Conservation (phyloP, 2,797 vertebrate species). For the Apogon hyalosoma region DNA sequence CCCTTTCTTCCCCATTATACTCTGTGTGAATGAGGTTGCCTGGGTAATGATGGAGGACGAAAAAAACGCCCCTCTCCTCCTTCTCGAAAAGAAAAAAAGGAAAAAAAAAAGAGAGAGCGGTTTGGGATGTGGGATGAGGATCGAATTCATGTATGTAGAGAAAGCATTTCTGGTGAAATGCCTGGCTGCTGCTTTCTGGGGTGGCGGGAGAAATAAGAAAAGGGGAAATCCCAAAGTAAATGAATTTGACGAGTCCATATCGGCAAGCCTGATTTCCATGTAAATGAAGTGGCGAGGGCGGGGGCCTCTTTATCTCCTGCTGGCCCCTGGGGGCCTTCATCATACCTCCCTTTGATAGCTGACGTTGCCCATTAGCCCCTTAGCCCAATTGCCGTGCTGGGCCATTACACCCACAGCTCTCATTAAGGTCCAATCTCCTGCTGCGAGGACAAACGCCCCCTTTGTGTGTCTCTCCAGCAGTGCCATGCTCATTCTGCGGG, state of each 20-base stretch:
- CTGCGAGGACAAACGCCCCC: constrained; percentile 81
- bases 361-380: constrained; percentile 78
- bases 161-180: constrained; percentile 75
- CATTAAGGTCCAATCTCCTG: constrained; percentile 80
- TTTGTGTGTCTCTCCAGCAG: constrained; percentile 74
- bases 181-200: constrained; percentile 56
- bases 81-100: constrained; percentile 72
- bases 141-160: constrained; percentile 75
- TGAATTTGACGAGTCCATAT: constrained; percentile 85
- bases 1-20: constrained; percentile 87
- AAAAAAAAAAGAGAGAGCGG: constrained; percentile 37
- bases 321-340: constrained; percentile 71
- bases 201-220: constrained; percentile 59
- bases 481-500: constrained; percentile 72
- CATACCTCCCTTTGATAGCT: constrained; percentile 82
- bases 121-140: constrained; percentile 73
- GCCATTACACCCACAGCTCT: constrained; percentile 76
- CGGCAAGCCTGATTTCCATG: constrained; percentile 84
- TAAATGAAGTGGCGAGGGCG: constrained; percentile 75
- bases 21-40: constrained; percentile 88
- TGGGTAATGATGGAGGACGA: constrained; percentile 84
- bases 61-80: constrained; percentile 80
- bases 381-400: constrained; percentile 62
- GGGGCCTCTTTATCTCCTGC: constrained; percentile 67
- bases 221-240: constrained; percentile 82